Evolutionary conservation across 1,140 invertebrate genomes (phyloP).

Genomic region (Brachionus manjavacas): DNA sequence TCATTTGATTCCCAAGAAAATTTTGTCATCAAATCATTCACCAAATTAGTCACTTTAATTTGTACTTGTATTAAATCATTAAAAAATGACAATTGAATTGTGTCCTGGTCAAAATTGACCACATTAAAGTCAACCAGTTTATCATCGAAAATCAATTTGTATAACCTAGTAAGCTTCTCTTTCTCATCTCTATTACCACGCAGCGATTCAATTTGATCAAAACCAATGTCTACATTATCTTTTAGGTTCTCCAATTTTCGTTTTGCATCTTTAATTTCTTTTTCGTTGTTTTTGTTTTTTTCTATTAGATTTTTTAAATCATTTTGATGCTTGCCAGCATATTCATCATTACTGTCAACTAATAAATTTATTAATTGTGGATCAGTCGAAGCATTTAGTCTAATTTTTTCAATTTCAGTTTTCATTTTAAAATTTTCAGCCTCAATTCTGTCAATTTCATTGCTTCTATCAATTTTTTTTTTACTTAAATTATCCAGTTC

Average conservation of each 20-base stretch:
- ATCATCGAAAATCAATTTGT: neutral
- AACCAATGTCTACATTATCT: neutral
- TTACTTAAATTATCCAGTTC: neutral
- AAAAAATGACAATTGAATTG: neutral
- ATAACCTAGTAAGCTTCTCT: constrained; percentile 8
- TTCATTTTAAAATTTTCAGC: neutral
- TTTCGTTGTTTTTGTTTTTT: constrained; percentile 24
- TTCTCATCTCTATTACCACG: neutral
- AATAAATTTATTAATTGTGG: neutral
- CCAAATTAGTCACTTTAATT: constrained; percentile 40
- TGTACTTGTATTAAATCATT: neutral
- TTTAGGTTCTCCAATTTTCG: neutral
- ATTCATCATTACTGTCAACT: neutral
- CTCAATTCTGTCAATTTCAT: neutral
- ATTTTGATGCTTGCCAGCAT: neutral
- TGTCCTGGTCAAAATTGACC: constrained; percentile 17
- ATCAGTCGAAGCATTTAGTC: neutral
- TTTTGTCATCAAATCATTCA: neutral
- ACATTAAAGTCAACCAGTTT: neutral
- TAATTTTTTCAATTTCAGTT: neutral
- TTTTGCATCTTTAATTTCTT: constrained; percentile 9
- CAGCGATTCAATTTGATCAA: constrained; percentile 17
- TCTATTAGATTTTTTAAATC: neutral
- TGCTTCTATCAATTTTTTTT: neutral
- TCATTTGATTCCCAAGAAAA: neutral